Percentiles rank a stretch among this genome's conserved stretches.
Conservation (phyloP, 2,113 vertebrate species). For the Coptodon rendalli region DNA sequence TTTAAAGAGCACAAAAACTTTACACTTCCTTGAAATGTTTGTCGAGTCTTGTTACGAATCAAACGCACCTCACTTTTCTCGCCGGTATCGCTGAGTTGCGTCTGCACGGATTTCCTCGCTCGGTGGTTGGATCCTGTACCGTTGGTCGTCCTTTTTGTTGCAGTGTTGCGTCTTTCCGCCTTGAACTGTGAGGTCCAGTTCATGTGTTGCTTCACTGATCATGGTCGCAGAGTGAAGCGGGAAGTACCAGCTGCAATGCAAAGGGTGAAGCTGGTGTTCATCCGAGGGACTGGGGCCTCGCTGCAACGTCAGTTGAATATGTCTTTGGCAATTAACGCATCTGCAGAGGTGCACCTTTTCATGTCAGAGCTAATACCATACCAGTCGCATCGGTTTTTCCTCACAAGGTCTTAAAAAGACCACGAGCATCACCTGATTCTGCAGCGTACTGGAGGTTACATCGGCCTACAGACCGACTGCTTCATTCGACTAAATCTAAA, state of each 20-base stretch:
- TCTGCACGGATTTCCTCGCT: background rate
- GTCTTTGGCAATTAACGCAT: background rate
- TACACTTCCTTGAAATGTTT: background rate
- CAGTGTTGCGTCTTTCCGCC: background rate
- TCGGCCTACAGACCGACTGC: background rate
- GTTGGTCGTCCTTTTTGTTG: background rate
- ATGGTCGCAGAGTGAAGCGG: rapidly evolving
- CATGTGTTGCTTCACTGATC: background rate
- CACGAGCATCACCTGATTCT: background rate
- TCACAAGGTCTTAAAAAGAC: background rate
- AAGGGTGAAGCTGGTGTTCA: background rate
- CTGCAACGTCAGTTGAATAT: rapidly evolving
- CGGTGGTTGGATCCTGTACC: background rate
- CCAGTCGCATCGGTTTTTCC: background rate
- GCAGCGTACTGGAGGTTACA: background rate
- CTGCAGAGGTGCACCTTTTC: background rate
- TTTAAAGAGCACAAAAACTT: background rate
- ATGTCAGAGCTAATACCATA: rapidly evolving
- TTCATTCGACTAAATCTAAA: background rate
- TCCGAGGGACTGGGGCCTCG: background rate
- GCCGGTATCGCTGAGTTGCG: background rate
- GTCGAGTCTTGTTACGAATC: background rate
- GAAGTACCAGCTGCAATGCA: background rate
- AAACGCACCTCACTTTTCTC: background rate
- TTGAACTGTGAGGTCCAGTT: background rate